Base-by-base conservation (phyloP, 2,888 invertebrate species). In the Seladonia tumulorum region DNA sequence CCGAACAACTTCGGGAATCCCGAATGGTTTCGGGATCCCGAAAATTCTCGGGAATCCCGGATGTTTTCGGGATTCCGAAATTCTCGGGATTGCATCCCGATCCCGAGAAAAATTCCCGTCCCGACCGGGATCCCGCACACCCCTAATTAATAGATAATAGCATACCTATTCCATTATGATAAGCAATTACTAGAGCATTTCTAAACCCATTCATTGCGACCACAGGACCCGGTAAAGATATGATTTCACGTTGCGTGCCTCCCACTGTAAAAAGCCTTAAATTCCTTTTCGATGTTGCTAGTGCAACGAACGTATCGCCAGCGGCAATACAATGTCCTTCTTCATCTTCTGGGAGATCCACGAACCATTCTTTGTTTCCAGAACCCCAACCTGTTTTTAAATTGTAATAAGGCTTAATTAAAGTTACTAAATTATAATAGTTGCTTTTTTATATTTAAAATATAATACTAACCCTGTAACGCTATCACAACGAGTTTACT, bases 311-410 rank as follows among this genome's bases (percentile, higher is more conserved):
- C n/a, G 96, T 97, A 25, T 96, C 95, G 0, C 97, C 97, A 90
- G 96, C 95, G 0, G 96, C 95, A 77, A 97, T 95, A 57, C 97
- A 97, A 74, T 97, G 94, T 0, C 97, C 96, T 92, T 98, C 97
- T 94, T 99, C 99, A 0, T 97, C 97, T 88, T 97, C 97, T 0
- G 98, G 97, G 95, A 99, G 95, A 22, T 97, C 96, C 3, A 97
- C 95, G 16, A 96, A 97, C 99, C 99, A 99, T 95, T 99, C 99
- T 93, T 98, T 98, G 91, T 97, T 97, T 87, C 97, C 97, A 5
- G 96, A 95, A 80, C 97, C 96, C 93, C 97, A 95, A 71, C 94
- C 94, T 94, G 57, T 87, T 81, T 49, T 42, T 47, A 14, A 47
- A 81, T 73, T 25, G 7, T 42, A 42, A 70, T 70, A 42, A 5